Evolutionary conservation across 2,113 vertebrate species (phyloP), one percentile per base, ranked within the genome.

Genomic region (Eublepharis macularius): DNA sequence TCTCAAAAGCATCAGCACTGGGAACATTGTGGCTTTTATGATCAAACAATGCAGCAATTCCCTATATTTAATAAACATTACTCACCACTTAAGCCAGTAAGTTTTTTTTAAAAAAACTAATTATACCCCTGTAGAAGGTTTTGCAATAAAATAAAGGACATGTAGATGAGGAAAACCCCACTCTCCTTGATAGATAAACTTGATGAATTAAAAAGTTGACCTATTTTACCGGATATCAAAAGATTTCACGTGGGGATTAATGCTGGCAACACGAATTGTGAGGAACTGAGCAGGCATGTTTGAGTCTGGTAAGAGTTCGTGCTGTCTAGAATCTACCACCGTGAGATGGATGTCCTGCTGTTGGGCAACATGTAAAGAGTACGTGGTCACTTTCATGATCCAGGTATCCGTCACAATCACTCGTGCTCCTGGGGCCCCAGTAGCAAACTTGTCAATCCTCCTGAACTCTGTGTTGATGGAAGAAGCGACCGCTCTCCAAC

Each of bases 381-480:
- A 99, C 0, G 98, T 97, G 82, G 98, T 97, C 88, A 98, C 98
- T 94, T 99, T 96, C 92, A 98, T 96, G 82, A 99, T 97, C 98
- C 98, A 99, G 0, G 96, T 97, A 95, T 99, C 98, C 0, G 98
- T 99, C 24, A 99, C 96, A 0, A 99, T 97, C 36, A 99, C 97
- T 36, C 98, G 94, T 0, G 98, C 98, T 47, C 97, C 98, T 0
- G 97, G 96, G 0, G 95, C 96, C 12, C 98, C 98, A 0, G 97
- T 97, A 5, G 98, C 97, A 87, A 99, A 99, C 93, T 99, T 99
- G 86, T 99, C 98, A 0, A 99, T 98, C 81, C 97, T 96, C 24
- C 98, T 96, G 88, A 99, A 99, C 93, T 99, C 98, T 0, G 90
- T 97, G 91, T 99, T 98, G 94, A 99, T 92, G 14, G 96, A 98